phyloP scores from a whole-genome alignment of 92 coral and sea anemone genomes.

The Chrysogorgia sp. region DNA sequence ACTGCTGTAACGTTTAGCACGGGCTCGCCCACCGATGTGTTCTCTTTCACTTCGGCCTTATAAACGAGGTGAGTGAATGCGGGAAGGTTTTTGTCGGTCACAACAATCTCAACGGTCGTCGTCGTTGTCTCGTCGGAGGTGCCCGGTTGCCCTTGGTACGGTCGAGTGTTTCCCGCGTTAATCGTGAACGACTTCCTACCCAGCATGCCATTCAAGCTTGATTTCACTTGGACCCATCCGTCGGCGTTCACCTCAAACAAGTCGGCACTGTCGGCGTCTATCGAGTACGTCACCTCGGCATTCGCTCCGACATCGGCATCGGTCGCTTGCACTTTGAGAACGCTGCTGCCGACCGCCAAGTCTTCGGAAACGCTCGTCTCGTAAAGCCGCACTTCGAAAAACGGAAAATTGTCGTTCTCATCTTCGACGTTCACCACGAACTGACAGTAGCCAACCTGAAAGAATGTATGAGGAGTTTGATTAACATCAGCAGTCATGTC shows the following conservation, averaged over 20 bases:
- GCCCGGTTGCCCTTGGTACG: conserved; percentile 47
- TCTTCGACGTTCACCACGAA: conserved; percentile 63
- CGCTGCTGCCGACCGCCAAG: conserved; percentile 61
- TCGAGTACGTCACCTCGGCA: conserved; percentile 63
- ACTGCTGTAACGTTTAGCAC: conserved; percentile 66
- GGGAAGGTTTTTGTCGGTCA: conserved; percentile 68
- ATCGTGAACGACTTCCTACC: conserved; percentile 22
- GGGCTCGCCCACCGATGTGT: conserved; percentile 64
- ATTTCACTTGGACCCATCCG: conserved; percentile 24
- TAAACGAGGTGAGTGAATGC: conserved; percentile 54
- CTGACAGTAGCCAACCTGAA: conserved; percentile 68
- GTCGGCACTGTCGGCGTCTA: conserved; percentile 57
- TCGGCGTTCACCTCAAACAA: conserved; percentile 50
- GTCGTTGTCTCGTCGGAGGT: conserved; percentile 29
- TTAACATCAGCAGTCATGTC: too few species aligned
- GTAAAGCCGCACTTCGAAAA: conserved; percentile 61
- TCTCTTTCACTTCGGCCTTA: conserved; percentile 58
- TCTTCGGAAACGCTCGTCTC: conserved; percentile 70
- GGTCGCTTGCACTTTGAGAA: conserved; percentile 67
- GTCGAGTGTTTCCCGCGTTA: conserved; percentile 62
- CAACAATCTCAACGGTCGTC: conserved; percentile 58
- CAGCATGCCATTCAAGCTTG: conserved; percentile 6
- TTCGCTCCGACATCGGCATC: conserved; percentile 69
- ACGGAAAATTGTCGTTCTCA: conserved; percentile 79
- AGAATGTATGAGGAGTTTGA: conserved; percentile 68